phyloP scores from a whole-genome alignment of 2,888 invertebrate species.

The Allophyes oxyacanthae region DNA sequence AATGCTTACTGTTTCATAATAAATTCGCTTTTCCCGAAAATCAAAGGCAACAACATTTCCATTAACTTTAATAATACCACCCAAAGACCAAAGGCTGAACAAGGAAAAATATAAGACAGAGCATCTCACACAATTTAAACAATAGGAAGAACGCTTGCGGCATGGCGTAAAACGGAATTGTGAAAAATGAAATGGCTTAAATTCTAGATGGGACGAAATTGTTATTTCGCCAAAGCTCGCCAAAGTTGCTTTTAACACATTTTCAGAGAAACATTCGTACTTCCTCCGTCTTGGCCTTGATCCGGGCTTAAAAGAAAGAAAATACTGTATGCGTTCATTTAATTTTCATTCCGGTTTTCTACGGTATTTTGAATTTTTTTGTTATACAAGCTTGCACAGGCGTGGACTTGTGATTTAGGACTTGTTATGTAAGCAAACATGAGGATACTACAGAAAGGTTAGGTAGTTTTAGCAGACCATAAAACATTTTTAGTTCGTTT shows the following conservation, averaged over 20 bases:
- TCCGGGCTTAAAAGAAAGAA: conserved; percentile 20
- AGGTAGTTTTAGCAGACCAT: too few species aligned
- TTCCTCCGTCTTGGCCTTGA: conserved; percentile 13
- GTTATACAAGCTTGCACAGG: conserved; percentile 8
- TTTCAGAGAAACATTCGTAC: conserved; percentile 17
- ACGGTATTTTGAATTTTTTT: conserved; percentile 23
- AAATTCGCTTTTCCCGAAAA: not conserved
- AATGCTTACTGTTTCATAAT: too few species aligned
- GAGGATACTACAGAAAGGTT: too few species aligned
- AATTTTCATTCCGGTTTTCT: conserved; percentile 7
- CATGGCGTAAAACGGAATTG: conserved; percentile 3
- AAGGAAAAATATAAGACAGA: conserved; percentile 10
- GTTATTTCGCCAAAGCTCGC: conserved; percentile 9
- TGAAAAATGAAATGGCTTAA: conserved; percentile 35
- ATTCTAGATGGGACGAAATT: conserved; percentile 19
- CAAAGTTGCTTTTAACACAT: conserved; percentile 7
- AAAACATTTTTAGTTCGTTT: too few species aligned
- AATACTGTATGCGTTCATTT: not conserved
- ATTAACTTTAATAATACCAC: conserved; percentile 19
- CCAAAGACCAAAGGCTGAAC: conserved; percentile 2
- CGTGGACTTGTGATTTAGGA: not conserved
- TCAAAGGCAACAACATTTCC: too few species aligned
- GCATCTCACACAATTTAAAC: conserved; percentile 24
- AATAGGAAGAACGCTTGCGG: conserved; percentile 29
- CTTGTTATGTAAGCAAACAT: not conserved